A percentile compares a stretch with the other conserved stretches of the same genome.
phyloP scores from a whole-genome alignment of 2,113 vertebrate genomes.

The Gasterosteus nipponicus region DNA sequence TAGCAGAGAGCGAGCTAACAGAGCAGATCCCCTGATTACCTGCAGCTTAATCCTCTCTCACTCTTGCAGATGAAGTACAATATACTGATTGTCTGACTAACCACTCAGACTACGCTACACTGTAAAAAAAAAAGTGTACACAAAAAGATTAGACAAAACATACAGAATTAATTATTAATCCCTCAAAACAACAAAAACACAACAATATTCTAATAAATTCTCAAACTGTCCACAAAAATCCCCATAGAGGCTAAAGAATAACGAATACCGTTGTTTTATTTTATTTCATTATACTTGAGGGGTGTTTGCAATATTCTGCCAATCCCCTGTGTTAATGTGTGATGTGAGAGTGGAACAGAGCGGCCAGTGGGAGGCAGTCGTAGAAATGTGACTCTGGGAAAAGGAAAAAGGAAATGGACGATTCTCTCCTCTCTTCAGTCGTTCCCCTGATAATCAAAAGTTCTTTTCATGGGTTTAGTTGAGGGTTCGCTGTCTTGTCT shows the following conservation, averaged over 20 bases:
- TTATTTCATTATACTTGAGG: slow-evolving; percentile 14
- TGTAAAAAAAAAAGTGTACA: neutral
- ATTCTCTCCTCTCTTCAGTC: slow-evolving; percentile 41
- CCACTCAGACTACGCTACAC: slow-evolving; percentile 17
- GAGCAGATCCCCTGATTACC: slow-evolving; percentile 63
- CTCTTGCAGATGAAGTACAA: slow-evolving; percentile 32
- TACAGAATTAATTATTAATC: neutral
- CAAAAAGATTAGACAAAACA: slow-evolving; percentile 2
- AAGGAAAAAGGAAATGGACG: neutral
- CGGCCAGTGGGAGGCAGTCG: slow-evolving; percentile 69
- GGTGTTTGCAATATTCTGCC: neutral
- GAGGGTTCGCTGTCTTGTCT: too few species aligned
- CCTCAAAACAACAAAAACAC: neutral
- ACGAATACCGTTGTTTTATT: neutral
- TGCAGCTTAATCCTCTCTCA: slow-evolving; percentile 51
- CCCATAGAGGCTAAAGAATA: neutral
- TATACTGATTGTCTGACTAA: slow-evolving; percentile 30
- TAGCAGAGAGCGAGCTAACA: slow-evolving; percentile 39
- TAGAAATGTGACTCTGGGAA: slow-evolving; percentile 31
- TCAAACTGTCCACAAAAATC: neutral
- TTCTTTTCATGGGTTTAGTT: too few species aligned
- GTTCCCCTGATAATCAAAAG: too few species aligned
- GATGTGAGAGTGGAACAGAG: slow-evolving; percentile 26
- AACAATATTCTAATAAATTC: neutral
- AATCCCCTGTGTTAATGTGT: neutral